phyloP scores from a whole-genome alignment of 53 echinoderm and acorn worm genomes.

The Actinopyga echinites region DNA sequence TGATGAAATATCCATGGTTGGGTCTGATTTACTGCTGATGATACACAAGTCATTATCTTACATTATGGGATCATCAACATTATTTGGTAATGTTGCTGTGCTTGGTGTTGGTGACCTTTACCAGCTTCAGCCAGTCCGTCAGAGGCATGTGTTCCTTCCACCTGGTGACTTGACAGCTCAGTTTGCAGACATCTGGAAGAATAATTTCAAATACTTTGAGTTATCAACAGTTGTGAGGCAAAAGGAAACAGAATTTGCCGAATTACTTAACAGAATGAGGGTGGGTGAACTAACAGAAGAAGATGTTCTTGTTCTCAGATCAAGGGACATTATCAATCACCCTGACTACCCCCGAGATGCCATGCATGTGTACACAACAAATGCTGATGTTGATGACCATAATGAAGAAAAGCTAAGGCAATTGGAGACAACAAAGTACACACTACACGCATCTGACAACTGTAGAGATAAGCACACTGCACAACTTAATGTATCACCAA shows the following conservation, averaged over 20 bases:
- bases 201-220: slow-evolving; percentile 47
- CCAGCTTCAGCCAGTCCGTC: slow-evolving; percentile 41
- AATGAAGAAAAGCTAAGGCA: slow-evolving; percentile 21
- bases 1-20: slow-evolving; percentile 63
- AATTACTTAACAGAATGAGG: slow-evolving; percentile 45
- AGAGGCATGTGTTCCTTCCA: slow-evolving; percentile 24
- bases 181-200: slow-evolving; percentile 40
- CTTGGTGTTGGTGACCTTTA: slow-evolving; percentile 47
- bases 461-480: not conserved
- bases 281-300: not conserved
- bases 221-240: slow-evolving; percentile 54
- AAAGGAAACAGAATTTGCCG: slow-evolving; percentile 48
- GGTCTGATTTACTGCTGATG: not conserved
- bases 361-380: slow-evolving; percentile 52
- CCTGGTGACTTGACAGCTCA: not conserved
- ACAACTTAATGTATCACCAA: not conserved
- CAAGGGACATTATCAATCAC: not conserved
- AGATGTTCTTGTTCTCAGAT: not conserved
- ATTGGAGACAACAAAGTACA: not conserved
- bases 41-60: slow-evolving; percentile 15
- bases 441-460: not conserved
- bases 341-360: slow-evolving; percentile 7
- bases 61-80: slow-evolving; percentile 23
- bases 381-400: slow-evolving; percentile 39
- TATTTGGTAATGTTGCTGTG: slow-evolving; percentile 32